Conservation (phyloP, 2,113 vertebrate genomes). For the Nesoenas mayeri region DNA sequence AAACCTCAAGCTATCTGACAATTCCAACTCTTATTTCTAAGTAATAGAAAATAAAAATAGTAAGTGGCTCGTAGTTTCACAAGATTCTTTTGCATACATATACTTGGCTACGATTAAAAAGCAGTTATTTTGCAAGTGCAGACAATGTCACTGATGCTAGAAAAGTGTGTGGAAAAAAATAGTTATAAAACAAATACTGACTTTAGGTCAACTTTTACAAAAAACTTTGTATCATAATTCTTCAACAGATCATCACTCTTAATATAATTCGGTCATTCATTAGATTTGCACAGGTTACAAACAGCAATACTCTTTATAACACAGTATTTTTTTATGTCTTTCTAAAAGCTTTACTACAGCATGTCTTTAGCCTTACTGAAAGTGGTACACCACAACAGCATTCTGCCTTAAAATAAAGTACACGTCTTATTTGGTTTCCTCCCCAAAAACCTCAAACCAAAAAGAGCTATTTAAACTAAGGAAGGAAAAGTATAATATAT, state of each 20-base stretch:
- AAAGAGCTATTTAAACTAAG: constrained; percentile 69
- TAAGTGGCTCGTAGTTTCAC: not conserved
- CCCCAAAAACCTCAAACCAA: constrained; percentile 72
- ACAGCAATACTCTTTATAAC: not conserved
- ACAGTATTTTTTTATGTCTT: not conserved
- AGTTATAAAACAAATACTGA: not conserved
- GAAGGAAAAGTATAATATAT: constrained; percentile 68
- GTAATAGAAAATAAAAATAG: not conserved
- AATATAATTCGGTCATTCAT: not conserved
- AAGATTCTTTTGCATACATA: not conserved
- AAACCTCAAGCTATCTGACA: not conserved
- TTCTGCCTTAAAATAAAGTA: constrained; percentile 72
- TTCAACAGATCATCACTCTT: not conserved
- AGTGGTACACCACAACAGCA: constrained; percentile 66
- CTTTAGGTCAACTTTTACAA: not conserved
- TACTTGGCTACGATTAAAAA: not conserved
- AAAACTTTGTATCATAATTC: not conserved
- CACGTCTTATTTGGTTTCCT: constrained; percentile 64
- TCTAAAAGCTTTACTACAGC: constrained; percentile 35
- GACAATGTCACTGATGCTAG: not conserved
- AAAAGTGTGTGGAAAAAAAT: not conserved
- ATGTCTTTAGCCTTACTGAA: constrained; percentile 58
- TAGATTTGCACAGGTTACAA: not conserved
- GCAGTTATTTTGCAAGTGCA: not conserved
- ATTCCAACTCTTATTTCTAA: not conserved